Evolutionary conservation across 2,113 vertebrate genomes (phyloP), one percentile per base, ranked within the genome.

Genomic region (Etheostoma spectabile): DNA sequence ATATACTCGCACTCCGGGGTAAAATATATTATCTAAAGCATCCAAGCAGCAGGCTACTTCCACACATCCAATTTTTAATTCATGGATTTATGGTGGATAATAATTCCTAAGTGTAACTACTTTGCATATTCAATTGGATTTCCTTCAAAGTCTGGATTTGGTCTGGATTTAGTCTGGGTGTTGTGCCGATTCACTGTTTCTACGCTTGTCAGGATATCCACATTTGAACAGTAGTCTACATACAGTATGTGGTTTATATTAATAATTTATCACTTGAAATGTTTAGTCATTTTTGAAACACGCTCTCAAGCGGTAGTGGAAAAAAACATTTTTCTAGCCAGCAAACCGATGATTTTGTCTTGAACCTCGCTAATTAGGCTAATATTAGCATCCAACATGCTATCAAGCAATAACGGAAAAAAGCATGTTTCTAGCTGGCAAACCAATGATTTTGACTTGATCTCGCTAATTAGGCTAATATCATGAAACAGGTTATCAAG

Each of bases 21-120:
- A 33, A 86, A 57, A 83, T 66, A 82, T 70, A 69, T 89, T 51
- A 74, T 71, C 63, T 45, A 15, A 60, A 59, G 70, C 62, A 33
- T 48, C 38, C 67, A 35, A 45, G 62, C 38, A 68, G 77, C 51
- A 75, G 64, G 49, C 57, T 30, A 49, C 72, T 73, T 60, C 30
- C 35, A 72, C 51, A 46, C 15, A 19, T 55, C 11, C 15, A 21
- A 13, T 35, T 74, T 81, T 74, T 35, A 14, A 69, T 53, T 62
- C 3, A 69, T 12, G 42, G 6, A 70, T 83, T 77, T 70, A 74
- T 35, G 38, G 52, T 12, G 1, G 8, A 56, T 22, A 46, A n/a
- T 64, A 57, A 62, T 55, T 83, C 63, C 7, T 3, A n/a, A 5
- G 21, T 51, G n/a, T 51, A 57, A 48, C 6, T 27, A 52, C 15